These are phyloP conservation scores for Contarinia nasturtii DNA, from an alignment of 1,140 invertebrate species.

Conservation along the genomic window DNA sequence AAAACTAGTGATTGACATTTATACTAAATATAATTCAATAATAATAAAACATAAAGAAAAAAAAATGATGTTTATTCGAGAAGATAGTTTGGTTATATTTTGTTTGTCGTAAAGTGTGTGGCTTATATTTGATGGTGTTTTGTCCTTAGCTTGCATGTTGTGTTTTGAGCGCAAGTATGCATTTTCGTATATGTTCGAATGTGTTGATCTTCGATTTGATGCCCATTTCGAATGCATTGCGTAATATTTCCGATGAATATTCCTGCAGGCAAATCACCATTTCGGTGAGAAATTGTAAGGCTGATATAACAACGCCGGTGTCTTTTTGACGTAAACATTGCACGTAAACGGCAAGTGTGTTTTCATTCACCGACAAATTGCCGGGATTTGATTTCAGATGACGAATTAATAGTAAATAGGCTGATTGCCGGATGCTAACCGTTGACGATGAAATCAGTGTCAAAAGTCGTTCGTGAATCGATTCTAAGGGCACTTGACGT, in stretches of 20 bases:
- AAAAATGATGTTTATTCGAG: no score
- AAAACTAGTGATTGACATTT: no score
- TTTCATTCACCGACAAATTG: slow-evolving; percentile 23
- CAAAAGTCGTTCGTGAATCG: slow-evolving; percentile 39
- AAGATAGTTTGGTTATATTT: no score
- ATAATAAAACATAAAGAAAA: no score
- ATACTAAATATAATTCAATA: no score
- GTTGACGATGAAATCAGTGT: slow-evolving; percentile 39
- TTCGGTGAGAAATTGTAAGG: slow-evolving; percentile 67
- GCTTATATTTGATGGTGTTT: no score
- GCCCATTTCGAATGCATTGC: slow-evolving; percentile 65
- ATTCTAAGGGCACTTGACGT: slow-evolving; percentile 42
- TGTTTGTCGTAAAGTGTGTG: no score
- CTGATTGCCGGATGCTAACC: slow-evolving; percentile 37
- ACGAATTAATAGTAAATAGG: slow-evolving; percentile 41
- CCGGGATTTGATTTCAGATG: slow-evolving; percentile 45
- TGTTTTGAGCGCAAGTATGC: slow-evolving; percentile 58
- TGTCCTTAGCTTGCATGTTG: slow-evolving; percentile 52
- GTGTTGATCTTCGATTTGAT: slow-evolving; percentile 61
- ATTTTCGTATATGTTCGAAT: slow-evolving; percentile 54
- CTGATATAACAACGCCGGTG: slow-evolving; percentile 55
- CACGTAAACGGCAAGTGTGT: slow-evolving; percentile 53
- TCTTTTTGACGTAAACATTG: slow-evolving; percentile 59
- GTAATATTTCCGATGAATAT: slow-evolving; percentile 54
- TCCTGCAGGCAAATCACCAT: slow-evolving; percentile 68